Evolutionary conservation across 1,140 invertebrate genomes (phyloP), one percentile per base, ranked within the genome.

Genomic region (Dryas iulia): DNA sequence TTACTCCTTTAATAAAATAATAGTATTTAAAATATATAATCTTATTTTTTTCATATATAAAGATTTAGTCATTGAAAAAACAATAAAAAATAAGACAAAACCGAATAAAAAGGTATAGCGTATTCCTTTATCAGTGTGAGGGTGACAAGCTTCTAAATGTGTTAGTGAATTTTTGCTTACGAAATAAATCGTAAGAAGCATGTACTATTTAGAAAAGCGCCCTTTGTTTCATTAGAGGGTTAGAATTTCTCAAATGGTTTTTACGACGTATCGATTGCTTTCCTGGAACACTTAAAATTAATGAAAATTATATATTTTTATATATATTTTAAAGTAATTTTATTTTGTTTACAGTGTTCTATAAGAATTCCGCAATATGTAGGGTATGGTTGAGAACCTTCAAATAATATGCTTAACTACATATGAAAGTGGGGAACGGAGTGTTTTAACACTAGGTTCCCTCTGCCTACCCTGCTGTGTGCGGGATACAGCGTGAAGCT

Each of bases 191-290:
- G 65, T 63, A 76, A 68, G 70, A 71, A 73, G 59, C 74, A 77
- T 77, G 74, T 78, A 62, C 71, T 67, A 73, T 72, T 78, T 74
- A 72, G 60, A 74, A 74, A 56, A 35, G 53, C 63, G 62, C 66
- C 67, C 79, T 79, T 79, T 81, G 77, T 84, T 82, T 77, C 80
- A 79, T 76, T 78, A 78, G 57, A 64, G 73, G 71, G 65, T 74
- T 60, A 70, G 57, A 76, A 70, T 72, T 71, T 75, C 69, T 66
- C 62, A 64, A 82, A 82, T 80, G 77, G 79, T 83, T 82, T 80
- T 79, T 70, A 64, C 54, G 74, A 78, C 73, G 60, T 85, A 83
- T 85, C 77, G 81, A 83, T 85, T 81, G 65, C 69, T 60, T 21
- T 14, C 30, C 12, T 23, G 28, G 18, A 60, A 56, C 52, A 69